Evolutionary conservation across 2,797 vertebrate species (phyloP).

Genomic region (Sorex maritimensis): DNA sequence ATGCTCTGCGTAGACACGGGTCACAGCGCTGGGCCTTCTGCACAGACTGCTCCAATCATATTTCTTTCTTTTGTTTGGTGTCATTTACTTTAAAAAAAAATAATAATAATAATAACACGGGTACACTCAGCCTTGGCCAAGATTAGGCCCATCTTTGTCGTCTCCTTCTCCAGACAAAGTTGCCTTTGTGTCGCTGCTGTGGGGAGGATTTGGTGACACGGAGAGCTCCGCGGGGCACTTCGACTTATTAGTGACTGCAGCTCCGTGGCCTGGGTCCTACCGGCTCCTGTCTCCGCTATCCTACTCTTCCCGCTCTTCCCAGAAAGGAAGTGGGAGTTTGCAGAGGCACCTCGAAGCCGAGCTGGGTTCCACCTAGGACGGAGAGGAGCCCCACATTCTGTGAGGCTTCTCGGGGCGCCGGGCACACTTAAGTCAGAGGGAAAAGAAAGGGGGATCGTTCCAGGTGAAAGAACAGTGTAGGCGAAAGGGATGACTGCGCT

Average conservation of each 20-base stretch:
- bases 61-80: slow-evolving; percentile 84
- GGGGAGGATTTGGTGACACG: slow-evolving; percentile 89
- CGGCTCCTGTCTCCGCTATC: slow-evolving; percentile 20
- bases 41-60: slow-evolving; percentile 85
- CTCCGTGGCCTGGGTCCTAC: slow-evolving; percentile 73
- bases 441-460: slow-evolving; percentile 4
- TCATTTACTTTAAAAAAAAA: slow-evolving; percentile 79
- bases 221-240: slow-evolving; percentile 85
- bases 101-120: slow-evolving; percentile 88
- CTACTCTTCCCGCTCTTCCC: slow-evolving; percentile 63
- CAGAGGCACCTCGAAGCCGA: background rate
- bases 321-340: slow-evolving; percentile 33
- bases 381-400: background rate
- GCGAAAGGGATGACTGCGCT: background rate
- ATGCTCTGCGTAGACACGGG: background rate
- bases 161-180: slow-evolving; percentile 89
- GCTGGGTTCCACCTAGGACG: slow-evolving; percentile 4
- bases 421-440: slow-evolving; percentile 45
- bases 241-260: slow-evolving; percentile 84
- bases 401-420: background rate
- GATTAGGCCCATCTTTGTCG: slow-evolving; percentile 89
- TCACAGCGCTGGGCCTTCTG: slow-evolving; percentile 69
- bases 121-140: slow-evolving; percentile 90
- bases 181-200: slow-evolving; percentile 89
- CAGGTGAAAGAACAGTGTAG: background rate